phyloP scores from a whole-genome alignment of 2,797 vertebrate species.

The Coreius guichenoti region DNA sequence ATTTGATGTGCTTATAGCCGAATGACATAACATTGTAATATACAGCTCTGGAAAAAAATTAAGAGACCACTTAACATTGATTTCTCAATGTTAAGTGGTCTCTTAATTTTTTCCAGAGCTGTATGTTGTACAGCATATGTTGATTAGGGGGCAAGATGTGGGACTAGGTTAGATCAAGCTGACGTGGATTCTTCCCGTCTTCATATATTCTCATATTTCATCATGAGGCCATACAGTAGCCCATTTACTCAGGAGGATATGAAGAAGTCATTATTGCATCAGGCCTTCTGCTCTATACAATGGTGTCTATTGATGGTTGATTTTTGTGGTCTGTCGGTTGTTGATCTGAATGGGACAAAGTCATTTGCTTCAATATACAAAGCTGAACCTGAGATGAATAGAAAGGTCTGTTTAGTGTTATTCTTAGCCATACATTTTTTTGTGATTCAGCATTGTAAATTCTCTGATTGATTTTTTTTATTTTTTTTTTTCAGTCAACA shows the following conservation, averaged over 20 bases:
- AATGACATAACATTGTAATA: not conserved
- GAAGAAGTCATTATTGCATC: conserved; percentile 64
- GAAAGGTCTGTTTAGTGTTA: conserved; percentile 56
- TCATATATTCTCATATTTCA: conserved; percentile 15
- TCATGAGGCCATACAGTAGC: conserved; percentile 53
- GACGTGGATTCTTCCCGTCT: not conserved
- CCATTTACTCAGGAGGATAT: conserved; percentile 49
- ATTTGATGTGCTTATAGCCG: conserved; percentile 13
- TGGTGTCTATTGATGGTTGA: conserved; percentile 65
- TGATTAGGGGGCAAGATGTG: not conserved
- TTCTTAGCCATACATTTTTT: conserved; percentile 2
- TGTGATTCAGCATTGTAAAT: not conserved
- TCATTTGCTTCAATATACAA: conserved; percentile 58
- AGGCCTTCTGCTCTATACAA: conserved; percentile 68
- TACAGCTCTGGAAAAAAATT: no score
- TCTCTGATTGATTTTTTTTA: not conserved
- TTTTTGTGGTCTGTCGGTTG: conserved; percentile 66
- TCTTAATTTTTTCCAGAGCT: no score
- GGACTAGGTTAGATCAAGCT: not conserved
- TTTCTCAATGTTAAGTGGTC: no score
- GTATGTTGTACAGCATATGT: not conserved
- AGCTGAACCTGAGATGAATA: conserved; percentile 61
- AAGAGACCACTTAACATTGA: no score
- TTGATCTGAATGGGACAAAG: conserved; percentile 62
- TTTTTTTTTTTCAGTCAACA: not conserved